phyloP scores from a whole-genome alignment of 2,888 invertebrate species.

The Choristoneura rosaceana region DNA sequence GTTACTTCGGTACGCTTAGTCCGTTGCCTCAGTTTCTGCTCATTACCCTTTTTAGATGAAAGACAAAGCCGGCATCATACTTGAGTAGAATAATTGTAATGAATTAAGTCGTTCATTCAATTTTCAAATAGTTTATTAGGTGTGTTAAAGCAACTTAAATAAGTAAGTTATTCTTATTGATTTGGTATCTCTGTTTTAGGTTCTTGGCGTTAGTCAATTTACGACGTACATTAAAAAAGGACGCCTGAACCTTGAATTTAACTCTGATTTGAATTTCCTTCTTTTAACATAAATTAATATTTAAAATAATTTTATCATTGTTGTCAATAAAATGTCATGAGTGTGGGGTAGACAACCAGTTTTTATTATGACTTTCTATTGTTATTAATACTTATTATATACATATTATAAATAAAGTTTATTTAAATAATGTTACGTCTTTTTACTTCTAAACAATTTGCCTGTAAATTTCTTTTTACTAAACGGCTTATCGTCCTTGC shows the following conservation, averaged over 20 bases:
- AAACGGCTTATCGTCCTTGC: constrained; percentile 67
- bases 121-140: neutral
- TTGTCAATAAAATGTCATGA: constrained; percentile 3
- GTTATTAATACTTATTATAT: constrained; percentile 14
- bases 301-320: constrained; percentile 41
- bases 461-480: constrained; percentile 69
- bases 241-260: constrained; percentile 1
- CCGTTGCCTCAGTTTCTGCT: too few species aligned
- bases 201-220: constrained; percentile 54
- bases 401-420: constrained; percentile 50
- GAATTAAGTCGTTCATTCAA: constrained; percentile 3
- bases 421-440: constrained; percentile 47
- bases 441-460: constrained; percentile 65
- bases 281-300: constrained; percentile 11
- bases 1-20: too few species aligned
- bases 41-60: too few species aligned
- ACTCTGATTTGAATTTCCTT: constrained; percentile 8
- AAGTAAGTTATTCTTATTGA: constrained; percentile 38
- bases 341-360: constrained; percentile 18
- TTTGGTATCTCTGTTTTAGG: constrained; percentile 53
- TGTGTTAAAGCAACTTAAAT: constrained; percentile 5
- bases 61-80: too few species aligned
- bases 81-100: neutral
- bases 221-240: constrained; percentile 11
- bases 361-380: constrained; percentile 12